These are phyloP conservation scores for Drosophila nr. fundita DNA, from an alignment of 2,888 invertebrate genomes.

Conservation along the genomic window DNA sequence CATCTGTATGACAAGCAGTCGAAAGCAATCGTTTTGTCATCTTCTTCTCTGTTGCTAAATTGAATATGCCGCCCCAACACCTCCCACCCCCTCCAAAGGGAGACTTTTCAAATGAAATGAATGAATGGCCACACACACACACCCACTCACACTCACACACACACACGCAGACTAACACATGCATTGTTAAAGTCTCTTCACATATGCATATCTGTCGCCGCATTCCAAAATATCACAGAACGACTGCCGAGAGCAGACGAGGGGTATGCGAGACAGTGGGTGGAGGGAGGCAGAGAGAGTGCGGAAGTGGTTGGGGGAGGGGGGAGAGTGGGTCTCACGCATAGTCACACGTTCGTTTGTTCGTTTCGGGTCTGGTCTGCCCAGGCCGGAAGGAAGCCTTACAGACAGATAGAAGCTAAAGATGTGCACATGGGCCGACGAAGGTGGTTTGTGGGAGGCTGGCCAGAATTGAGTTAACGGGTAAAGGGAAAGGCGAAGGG, in stretches of 20 bases:
- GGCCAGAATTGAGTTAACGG: neutral
- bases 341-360: conserved; percentile 68
- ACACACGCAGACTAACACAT: conserved; percentile 17
- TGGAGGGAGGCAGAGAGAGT: neutral
- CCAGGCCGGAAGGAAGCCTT: conserved; percentile 76
- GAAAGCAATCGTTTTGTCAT: conserved; percentile 85
- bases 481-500: neutral
- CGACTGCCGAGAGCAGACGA: conserved; percentile 21
- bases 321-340: conserved; percentile 51
- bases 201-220: conserved; percentile 77
- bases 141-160: conserved; percentile 18
- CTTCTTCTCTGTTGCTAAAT: conserved; percentile 84
- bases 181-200: conserved; percentile 42
- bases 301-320: neutral
- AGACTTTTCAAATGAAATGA: conserved; percentile 68
- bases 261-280: neutral
- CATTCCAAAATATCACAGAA: conserved; percentile 73
- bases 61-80: conserved; percentile 78
- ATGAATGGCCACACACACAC: conserved; percentile 67
- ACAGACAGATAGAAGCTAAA: conserved; percentile 79
- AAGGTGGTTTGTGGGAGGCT: neutral
- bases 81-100: conserved; percentile 17
- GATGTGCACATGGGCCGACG: conserved; percentile 49
- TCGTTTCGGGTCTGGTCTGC: conserved; percentile 26
- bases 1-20: conserved; percentile 82